Evolutionary conservation across 37 sponge, comb jelly and placozoan species (phyloP), one percentile per base, ranked within the genome.

Genomic region (Crambe crambe): DNA sequence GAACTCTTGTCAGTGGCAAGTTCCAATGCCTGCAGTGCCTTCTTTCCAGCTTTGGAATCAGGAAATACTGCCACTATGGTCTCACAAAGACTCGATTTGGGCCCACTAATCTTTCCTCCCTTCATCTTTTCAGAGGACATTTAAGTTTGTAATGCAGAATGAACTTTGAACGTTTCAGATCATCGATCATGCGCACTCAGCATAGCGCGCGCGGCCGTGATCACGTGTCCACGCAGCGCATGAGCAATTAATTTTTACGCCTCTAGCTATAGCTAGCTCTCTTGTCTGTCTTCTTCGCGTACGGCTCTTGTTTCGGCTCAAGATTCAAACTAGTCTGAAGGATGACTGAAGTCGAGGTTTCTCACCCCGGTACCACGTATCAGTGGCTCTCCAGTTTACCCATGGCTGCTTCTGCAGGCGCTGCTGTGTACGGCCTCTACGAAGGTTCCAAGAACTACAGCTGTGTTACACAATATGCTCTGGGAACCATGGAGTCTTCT

Each of bases 331-430:
- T n/a, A n/a, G n/a, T n/a, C n/a, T n/a, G n/a, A n/a, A 68, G 8
- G 3, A 68, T 68, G 69, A 37, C 38, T 36, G 31, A 25, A 27
- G 44, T 26, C 12, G 62, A 42, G 67, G 43, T 41, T 34, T 5
- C 30, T 5, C 72, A 37, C 27, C 74, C 72, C 2, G 58, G 54
- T 26, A 59, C 85, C 25, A 85, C 85, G 9, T 89, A 84, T 70
- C 81, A 80, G 39, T 89, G 90, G 90, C 34, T 89, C 1, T 65
- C 69, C 56, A 72, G 68, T 30, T 35, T 80, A 35, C 90, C 90
- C 2, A 9, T 89, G 54, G 77, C 85, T 21, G 51, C 75, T 32
- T 75, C 81, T 5, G 74, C 80, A 21, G 90, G 90, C 0, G 75
- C 42, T 18, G 44, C 85, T 15, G 54, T 89, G 34, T 84, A 37